Base-by-base conservation (phyloP, 1,140 invertebrate species). In the Trachymyrmex cornetzi region DNA sequence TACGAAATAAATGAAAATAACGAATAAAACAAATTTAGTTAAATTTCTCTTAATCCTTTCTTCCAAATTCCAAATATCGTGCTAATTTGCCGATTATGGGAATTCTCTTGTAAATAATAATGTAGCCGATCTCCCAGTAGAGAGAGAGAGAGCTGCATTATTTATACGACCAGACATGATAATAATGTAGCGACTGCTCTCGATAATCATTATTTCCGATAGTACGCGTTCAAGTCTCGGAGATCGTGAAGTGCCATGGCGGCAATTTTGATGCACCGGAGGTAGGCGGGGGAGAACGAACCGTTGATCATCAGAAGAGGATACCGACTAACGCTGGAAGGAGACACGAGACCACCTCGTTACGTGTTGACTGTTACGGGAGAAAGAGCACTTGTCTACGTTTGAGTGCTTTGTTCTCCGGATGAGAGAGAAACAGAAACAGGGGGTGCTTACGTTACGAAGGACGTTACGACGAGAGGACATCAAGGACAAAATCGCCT, bases 361-460 rank as follows among this genome's bases (percentile, higher is more conserved):
- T 92, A 92, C 79, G 75, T 69, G 61, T 79, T 88, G 90, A 88
- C 84, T 88, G 90, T 87, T 88, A 87, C 85, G 63, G 27, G 55
- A 87, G 85, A 92, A 88, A 77, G 50, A 87, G 82, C 77, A 86
- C 90, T 91, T 85, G 88, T 81, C 90, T 88, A 82, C 71, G 77
- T 91, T 91, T 87, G 87, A 89, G 87, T 92, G 81, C 53, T 85
- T 90, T 87, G 55, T 90, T 86, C 77, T 59, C 66, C 74, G 84
- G 57, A 19, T 22, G 84, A 44, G 22, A 27, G 30, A 71, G 34
- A 19, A 5, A 48, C 64, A 64, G 34, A 59, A 75, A 57, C 19
- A n/a, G 4, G 22, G 59, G 79, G 22, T 77, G 55, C 74, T 77
- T 82, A 61, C 57, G 81, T 64, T 71, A 34, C 27, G 75, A 85